These are phyloP conservation scores for Varecia variegata DNA, from an alignment of 2,797 vertebrate genomes.

Conservation along the genomic window DNA sequence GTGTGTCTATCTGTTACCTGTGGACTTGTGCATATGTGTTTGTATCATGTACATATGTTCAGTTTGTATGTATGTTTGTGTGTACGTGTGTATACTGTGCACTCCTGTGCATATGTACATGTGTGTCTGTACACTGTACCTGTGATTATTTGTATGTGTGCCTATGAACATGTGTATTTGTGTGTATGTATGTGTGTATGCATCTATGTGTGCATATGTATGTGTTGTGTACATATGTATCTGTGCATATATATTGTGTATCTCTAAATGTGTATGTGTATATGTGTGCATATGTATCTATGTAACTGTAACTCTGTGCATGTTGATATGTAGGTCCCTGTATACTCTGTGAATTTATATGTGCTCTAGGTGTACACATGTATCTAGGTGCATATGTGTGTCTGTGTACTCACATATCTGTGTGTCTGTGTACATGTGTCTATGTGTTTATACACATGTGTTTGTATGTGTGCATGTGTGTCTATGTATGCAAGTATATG, in stretches of 20 bases:
- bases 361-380: background rate
- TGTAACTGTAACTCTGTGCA: background rate
- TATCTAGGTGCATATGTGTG: no score
- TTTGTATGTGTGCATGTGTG: background rate
- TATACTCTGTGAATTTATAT: background rate
- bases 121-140: background rate
- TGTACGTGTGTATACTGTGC: no score
- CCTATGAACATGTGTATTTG: background rate
- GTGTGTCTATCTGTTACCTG: background rate
- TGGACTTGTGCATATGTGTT: background rate
- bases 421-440: background rate
- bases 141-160: background rate
- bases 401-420: background rate
- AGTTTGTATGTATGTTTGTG: no score
- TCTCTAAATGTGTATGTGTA: rapidly evolving
- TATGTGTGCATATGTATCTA: no score
- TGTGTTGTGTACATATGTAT: background rate
- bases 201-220: background rate
- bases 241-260: background rate
- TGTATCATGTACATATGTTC: no score
- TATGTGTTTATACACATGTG: no score
- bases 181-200: background rate
- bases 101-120: background rate
- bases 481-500: background rate
- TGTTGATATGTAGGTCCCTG: background rate